Evolutionary conservation across 2,113 vertebrate genomes (phyloP).

Genomic region (Myrmecobius fasciatus): DNA sequence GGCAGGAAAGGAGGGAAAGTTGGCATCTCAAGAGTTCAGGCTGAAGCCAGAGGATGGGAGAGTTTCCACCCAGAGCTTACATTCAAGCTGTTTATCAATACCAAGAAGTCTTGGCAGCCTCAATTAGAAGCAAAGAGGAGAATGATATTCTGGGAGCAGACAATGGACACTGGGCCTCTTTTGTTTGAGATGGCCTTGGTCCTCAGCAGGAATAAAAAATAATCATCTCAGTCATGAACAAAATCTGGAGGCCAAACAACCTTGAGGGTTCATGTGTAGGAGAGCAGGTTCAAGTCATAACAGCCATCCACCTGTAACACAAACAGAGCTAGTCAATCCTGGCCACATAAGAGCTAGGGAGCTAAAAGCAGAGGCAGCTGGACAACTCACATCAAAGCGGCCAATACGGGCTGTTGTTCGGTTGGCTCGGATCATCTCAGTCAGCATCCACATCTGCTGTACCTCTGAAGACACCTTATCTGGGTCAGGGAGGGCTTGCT

Average conservation of each 20-base stretch:
- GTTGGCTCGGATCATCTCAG: conserved; percentile 94
- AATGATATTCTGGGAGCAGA: conserved; percentile 42
- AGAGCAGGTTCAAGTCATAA: conserved; percentile 94
- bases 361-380: not conserved
- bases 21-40: not conserved
- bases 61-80: conserved; percentile 16
- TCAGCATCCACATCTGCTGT: conserved; percentile 99
- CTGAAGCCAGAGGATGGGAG: conserved; percentile 41
- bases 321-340: conserved; percentile 48
- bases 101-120: not conserved
- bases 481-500: conserved; percentile 92
- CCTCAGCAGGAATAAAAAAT: not conserved
- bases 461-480: conserved; percentile 92
- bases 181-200: conserved; percentile 17
- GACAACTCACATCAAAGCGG: conserved; percentile 93
- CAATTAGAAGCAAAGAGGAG: not conserved
- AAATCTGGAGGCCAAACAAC: not conserved
- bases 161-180: conserved; percentile 41
- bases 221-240: conserved; percentile 23
- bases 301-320: conserved; percentile 93
- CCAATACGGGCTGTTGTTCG: conserved; percentile 91
- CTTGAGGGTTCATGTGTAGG: conserved; percentile 84
- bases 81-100: conserved; percentile 20
- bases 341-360: not conserved
- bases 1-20: conserved; percentile 24